Evolutionary conservation across 2,888 invertebrate genomes (phyloP), one percentile per base, ranked within the genome.

Genomic region (Scaptomyza reducta): DNA sequence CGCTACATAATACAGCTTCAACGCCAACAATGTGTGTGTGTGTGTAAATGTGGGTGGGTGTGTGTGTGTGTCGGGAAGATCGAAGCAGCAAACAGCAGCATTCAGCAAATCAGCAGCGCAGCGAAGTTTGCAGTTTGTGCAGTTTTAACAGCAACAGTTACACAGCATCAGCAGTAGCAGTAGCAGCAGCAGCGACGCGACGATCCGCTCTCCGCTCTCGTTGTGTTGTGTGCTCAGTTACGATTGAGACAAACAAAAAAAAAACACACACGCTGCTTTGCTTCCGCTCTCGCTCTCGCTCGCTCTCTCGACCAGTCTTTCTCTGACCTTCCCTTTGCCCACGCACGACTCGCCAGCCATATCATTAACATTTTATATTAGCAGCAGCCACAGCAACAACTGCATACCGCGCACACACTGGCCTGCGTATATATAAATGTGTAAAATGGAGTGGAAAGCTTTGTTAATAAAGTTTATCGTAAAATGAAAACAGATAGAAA

Each of bases 361-460:
- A 77, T 66, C 45, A 65, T 62, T 60, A 65, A 73, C 77, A 75
- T 77, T 75, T 70, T 70, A 77, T 60, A 74, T 65, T 49, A 22
- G 49, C 33, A 31, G 47, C 47, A 33, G 22, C 18, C 33, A 87
- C 81, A 77, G 81, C 81, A 81, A 84, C 84, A 81, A 83, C 70
- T 67, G 81, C 81, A 38, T 38, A 38, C 38, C 38, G 35, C 80
- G 77, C 81, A 74, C 81, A 84, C 79, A 76, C 76, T 76, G 76
- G 90, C 89, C 89, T 90, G 89, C 79, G 83, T 90, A 87, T 81
- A 87, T 82, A 87, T 83, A 83, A 83, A 83, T 70, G 70, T 83
- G 87, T 78, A 81, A 71, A 81, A 81, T 80, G 71, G 78, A 50
- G 71, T 88, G 88, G 80, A 75, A 87, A 88, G 64, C 80, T 75